Percentiles rank a stretch among this genome's conserved stretches.
phyloP scores from a whole-genome alignment of 2,888 invertebrate genomes.

The Graphium colonna region DNA sequence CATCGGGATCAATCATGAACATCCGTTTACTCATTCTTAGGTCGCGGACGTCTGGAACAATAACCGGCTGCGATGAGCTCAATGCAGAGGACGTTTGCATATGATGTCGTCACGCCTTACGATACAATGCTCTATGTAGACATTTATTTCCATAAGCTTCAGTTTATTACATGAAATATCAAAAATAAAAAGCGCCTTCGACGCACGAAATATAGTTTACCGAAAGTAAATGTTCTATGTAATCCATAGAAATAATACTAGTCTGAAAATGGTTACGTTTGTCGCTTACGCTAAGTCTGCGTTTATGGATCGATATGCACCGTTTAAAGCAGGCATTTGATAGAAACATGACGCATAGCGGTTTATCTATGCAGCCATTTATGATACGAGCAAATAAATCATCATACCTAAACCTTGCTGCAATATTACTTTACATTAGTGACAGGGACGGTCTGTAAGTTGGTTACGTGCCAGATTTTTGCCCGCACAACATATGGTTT shows the following conservation, averaged over 20 bases:
- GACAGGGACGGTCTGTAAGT: conserved; percentile 44
- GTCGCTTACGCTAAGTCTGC: too few species aligned
- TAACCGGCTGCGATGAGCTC: conserved; percentile 38
- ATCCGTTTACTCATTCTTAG: conserved; percentile 55
- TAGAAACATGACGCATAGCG: conserved; percentile 17
- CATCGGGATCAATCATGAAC: conserved; percentile 61
- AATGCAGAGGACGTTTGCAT: conserved; percentile 36
- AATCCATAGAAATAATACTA: too few species aligned
- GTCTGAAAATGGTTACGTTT: too few species aligned
- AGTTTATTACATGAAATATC: too few species aligned
- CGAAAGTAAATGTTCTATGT: too few species aligned
- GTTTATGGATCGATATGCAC: not conserved
- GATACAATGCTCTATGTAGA: conserved; percentile 4
- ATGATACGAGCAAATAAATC: conserved; percentile 18
- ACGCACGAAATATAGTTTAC: too few species aligned
- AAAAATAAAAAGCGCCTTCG: too few species aligned
- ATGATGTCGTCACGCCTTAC: conserved; percentile 16
- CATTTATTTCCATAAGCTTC: too few species aligned
- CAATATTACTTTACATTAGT: conserved; percentile 37
- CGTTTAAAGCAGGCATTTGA: conserved; percentile 20
- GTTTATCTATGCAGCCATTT: conserved; percentile 28
- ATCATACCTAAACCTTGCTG: conserved; percentile 10
- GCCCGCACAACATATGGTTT: not conserved
- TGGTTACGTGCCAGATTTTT: conserved; percentile 45
- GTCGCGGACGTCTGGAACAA: conserved; percentile 47